These are phyloP conservation scores for Perodicticus potto DNA, from an alignment of 2,797 vertebrate species.

Conservation along the genomic window DNA sequence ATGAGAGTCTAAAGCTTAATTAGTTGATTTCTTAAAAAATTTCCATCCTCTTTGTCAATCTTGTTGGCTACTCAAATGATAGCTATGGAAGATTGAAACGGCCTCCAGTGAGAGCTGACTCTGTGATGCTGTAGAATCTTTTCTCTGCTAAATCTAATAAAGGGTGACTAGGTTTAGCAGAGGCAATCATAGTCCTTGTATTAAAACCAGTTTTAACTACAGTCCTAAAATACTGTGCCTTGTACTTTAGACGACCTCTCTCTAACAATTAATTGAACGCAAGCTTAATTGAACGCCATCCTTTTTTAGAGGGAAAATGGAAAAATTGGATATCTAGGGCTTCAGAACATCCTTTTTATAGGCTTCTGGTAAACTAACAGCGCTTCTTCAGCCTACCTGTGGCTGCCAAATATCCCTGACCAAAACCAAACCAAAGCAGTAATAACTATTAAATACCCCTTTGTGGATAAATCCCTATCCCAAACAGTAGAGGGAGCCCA, in stretches of 20 bases:
- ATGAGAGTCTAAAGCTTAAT: not conserved
- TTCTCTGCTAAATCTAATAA: not conserved
- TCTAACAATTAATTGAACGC: not conserved
- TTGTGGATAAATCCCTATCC: conserved; percentile 26
- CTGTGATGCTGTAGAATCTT: not conserved
- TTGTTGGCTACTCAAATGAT: not conserved
- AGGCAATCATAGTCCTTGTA: not conserved
- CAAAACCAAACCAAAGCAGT: conserved; percentile 35
- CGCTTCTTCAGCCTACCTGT: not conserved
- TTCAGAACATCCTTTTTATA: not conserved
- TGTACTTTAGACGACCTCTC: not conserved
- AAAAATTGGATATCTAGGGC: not conserved
- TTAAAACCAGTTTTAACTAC: not conserved
- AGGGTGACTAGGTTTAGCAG: not conserved
- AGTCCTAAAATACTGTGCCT: not conserved
- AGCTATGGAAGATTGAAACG: not conserved
- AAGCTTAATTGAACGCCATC: not conserved
- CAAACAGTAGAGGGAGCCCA: conserved; percentile 62
- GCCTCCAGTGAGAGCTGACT: not conserved
- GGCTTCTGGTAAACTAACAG: not conserved
- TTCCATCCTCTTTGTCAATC: not conserved
- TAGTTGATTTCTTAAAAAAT: conserved; percentile 45
- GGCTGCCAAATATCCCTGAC: not conserved
- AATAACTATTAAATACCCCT: not conserved
- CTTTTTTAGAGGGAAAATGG: not conserved